A percentile compares a stretch with the other conserved stretches of the same genome.
These are phyloP conservation scores for Pandemis heparana DNA, from an alignment of 2,888 invertebrate genomes.

Conservation along the genomic window DNA sequence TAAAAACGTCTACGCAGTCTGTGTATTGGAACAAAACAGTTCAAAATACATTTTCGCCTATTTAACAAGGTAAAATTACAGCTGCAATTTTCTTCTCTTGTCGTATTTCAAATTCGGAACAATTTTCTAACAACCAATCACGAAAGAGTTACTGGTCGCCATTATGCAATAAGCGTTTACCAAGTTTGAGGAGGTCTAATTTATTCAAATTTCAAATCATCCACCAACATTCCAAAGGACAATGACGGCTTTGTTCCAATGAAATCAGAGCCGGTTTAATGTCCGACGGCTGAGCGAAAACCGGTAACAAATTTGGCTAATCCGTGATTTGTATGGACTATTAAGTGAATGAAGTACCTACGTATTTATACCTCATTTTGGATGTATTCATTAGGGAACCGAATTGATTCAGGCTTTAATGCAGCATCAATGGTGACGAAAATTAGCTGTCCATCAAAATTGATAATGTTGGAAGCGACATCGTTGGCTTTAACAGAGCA, in stretches of 20 bases:
- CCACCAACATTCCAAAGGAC: neutral
- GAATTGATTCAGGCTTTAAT: neutral
- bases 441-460: too few relatives aligned
- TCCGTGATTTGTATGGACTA: conserved; percentile 18
- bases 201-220: conserved; percentile 14
- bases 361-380: neutral
- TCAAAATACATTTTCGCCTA: too few relatives aligned
- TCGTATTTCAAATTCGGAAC: too few relatives aligned
- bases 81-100: too few relatives aligned
- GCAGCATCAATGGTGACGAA: neutral
- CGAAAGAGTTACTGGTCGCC: neutral
- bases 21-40: too few relatives aligned
- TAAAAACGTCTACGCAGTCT: too few relatives aligned
- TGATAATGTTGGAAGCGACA: too few relatives aligned
- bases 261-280: conserved; percentile 10
- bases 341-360: neutral
- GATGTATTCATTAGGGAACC: neutral
- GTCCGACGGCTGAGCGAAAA: neutral
- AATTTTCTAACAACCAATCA: neutral
- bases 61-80: too few relatives aligned
- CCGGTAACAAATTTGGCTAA: conserved; percentile 10
- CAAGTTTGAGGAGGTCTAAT: neutral
- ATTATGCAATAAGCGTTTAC: neutral
- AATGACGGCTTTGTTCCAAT: conserved; percentile 9
- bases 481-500: too few relatives aligned